phyloP scores from a whole-genome alignment of 2,113 vertebrate species.

The Hiodon alosoides region DNA sequence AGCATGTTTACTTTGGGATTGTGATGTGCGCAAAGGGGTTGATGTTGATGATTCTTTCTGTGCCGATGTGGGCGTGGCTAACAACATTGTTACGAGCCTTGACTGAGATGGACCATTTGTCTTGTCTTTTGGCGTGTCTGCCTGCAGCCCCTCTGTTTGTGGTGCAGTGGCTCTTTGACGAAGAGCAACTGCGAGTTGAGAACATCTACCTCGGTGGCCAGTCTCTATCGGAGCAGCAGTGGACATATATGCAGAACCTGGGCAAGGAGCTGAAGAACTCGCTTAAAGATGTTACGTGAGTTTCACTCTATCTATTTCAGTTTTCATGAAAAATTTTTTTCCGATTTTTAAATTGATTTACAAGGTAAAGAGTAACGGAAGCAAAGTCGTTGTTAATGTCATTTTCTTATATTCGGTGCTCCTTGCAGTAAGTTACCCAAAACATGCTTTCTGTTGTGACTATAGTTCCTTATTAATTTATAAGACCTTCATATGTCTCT shows the following conservation, averaged over 20 bases:
- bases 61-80: neutral
- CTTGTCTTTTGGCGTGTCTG: neutral
- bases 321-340: neutral
- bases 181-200: conserved; percentile 71
- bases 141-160: conserved; percentile 69
- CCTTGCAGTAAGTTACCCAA: neutral
- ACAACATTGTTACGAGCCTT: neutral
- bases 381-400: neutral
- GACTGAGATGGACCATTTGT: neutral
- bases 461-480: neutral
- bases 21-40: neutral
- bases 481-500: neutral
- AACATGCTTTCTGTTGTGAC: neutral
- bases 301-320: neutral
- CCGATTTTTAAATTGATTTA: neutral
- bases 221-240: conserved; percentile 64
- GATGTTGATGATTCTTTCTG: neutral
- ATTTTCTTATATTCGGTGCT: neutral
- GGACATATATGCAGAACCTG: conserved; percentile 72
- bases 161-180: conserved; percentile 77
- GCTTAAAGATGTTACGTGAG: conserved; percentile 68
- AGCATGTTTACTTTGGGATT: neutral
- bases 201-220: conserved; percentile 71
- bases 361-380: neutral
- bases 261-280: conserved; percentile 70